Base-by-base conservation (phyloP, 2,113 vertebrate species). In the Chaenocephalus aceratus region DNA sequence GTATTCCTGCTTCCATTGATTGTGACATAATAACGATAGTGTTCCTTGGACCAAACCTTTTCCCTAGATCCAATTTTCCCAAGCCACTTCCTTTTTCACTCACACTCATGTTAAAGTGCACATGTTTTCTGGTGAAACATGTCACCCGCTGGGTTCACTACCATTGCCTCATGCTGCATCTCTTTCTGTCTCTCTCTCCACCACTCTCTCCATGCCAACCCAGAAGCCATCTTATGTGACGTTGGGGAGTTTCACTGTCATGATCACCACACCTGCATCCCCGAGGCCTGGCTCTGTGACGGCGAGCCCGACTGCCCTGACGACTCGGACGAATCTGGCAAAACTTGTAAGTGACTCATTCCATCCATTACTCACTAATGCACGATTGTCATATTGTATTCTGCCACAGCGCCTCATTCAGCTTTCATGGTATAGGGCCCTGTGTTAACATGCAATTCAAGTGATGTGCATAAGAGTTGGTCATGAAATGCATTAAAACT, bases 301-400 rank as follows among this genome's bases (percentile, higher is more conserved):
- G 97, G 96, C 60, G 97, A 99, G 89, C 94, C 97, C 0, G 96
- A 99, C 83, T 99, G 97, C 84, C 97, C 97, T 0, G 97, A 97
- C 63, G 95, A 92, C 86, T 98, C 97, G 0, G 98, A 99, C 51
- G 97, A 99, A 85, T 91, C 93, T n/a, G 90, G 94, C 92, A 93
- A 92, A 57, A 91, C 87, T 34, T 97, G 97, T 99, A 94, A 98
- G 97, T 99, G 95, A 30, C 16, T 53, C 88, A 94, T 88, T 85
- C 45, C 79, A 86, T 85, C 77, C 91, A 87, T 87, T 82, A 3
- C 49, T 82, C 82, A 77, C 71, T 16, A 68, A 72, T 53, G n/a
- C 58, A 41, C 13, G 54, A 14, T 49, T 70, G 18, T 61, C 63
- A 84, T 10, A 1, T 72, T 59, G 13, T 18, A 44, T 41, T 26